phyloP scores from a whole-genome alignment of 2,797 vertebrate species.

The Mus spretus region DNA sequence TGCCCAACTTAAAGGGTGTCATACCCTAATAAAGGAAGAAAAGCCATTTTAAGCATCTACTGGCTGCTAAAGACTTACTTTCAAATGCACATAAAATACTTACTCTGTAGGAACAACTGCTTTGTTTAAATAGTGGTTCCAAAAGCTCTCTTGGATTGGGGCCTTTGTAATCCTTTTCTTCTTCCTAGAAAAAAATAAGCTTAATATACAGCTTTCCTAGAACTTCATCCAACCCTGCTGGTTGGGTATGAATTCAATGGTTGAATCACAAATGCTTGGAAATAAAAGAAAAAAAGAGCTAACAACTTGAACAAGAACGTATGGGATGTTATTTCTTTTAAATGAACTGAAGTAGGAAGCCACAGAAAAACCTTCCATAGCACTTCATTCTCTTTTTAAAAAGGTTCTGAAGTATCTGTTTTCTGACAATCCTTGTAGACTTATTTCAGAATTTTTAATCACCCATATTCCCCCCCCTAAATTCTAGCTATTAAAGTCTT shows the following conservation, averaged over 20 bases:
- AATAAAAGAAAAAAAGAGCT: constrained; percentile 67
- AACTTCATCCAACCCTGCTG: constrained; percentile 68
- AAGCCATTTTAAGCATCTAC: constrained; percentile 44
- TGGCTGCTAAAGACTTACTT: constrained; percentile 61
- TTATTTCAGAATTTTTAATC: constrained; percentile 64
- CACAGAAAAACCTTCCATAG: constrained; percentile 46
- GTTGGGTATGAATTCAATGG: constrained; percentile 52
- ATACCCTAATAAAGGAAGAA: constrained; percentile 52
- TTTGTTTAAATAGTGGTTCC: constrained; percentile 97
- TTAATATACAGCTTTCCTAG: constrained; percentile 73
- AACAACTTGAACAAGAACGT: constrained; percentile 62
- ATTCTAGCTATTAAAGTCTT: constrained; percentile 67
- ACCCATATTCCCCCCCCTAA: not conserved
- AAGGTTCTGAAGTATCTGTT: constrained; percentile 46
- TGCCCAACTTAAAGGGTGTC: constrained; percentile 40
- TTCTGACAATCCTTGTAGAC: constrained; percentile 65
- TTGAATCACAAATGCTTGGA: constrained; percentile 72
- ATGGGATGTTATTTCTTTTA: constrained; percentile 65
- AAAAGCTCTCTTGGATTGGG: constrained; percentile 93
- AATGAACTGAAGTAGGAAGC: constrained; percentile 64
- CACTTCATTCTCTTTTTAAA: constrained; percentile 25
- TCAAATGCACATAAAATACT: constrained; percentile 79
- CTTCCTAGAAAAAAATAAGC: constrained; percentile 90
- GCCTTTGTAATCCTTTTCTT: constrained; percentile 94
- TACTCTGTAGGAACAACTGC: constrained; percentile 99